These are phyloP conservation scores for Tetrax tetrax DNA, from an alignment of 2,113 vertebrate species.

Conservation along the genomic window DNA sequence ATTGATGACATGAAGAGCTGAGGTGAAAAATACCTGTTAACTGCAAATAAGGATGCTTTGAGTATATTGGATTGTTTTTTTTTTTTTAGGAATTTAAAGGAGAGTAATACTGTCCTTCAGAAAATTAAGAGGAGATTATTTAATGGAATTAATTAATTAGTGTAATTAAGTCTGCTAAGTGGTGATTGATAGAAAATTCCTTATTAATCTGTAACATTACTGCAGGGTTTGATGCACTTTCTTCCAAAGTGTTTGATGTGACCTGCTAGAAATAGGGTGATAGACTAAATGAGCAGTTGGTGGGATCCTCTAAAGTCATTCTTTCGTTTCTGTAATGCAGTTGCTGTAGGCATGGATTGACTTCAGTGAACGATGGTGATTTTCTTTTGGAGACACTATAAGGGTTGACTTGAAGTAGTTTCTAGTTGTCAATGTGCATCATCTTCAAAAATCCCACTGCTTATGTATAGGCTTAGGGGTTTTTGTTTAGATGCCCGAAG, in stretches of 20 bases:
- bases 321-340: not conserved
- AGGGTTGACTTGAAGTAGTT: not conserved
- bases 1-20: not conserved
- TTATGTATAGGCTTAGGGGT: not conserved
- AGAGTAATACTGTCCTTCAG: not conserved
- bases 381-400: not conserved
- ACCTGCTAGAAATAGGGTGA: not conserved
- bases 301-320: not conserved
- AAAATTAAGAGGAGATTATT: not conserved
- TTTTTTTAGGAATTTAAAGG: not conserved
- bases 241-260: not conserved
- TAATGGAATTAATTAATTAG: not conserved
- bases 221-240: not conserved
- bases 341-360: not conserved
- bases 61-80: not conserved
- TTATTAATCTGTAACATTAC: not conserved
- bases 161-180: not conserved
- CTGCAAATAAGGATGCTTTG: not conserved
- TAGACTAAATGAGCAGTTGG: not conserved
- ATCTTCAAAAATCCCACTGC: not conserved
- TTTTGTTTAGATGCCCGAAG: not conserved
- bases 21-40: not conserved
- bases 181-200: not conserved
- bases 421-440: not conserved
- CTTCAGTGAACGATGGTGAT: not conserved